Percentiles rank a stretch among this genome's conserved stretches.
Conservation (phyloP, 1,140 invertebrate genomes). For the Physella acuta region DNA sequence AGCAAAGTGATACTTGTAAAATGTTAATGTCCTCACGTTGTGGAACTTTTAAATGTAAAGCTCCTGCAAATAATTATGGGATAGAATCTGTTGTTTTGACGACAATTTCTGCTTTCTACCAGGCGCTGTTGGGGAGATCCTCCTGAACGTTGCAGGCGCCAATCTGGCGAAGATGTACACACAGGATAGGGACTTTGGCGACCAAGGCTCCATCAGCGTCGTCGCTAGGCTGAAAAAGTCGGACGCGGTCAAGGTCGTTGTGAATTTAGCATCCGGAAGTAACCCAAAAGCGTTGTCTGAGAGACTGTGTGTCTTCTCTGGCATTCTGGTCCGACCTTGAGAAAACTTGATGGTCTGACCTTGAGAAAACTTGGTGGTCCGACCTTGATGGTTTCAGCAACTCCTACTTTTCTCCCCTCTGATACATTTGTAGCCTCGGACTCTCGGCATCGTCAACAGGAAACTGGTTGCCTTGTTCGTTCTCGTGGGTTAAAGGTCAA, state of each 20-base stretch:
- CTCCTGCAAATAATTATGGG: no score
- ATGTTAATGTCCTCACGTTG: no score
- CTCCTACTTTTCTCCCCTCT: background rate
- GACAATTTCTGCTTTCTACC: background rate
- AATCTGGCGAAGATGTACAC: conserved; percentile 18
- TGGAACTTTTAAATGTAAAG: no score
- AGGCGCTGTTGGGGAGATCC: conserved; percentile 15
- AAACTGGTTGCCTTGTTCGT: background rate
- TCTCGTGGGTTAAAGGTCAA: background rate
- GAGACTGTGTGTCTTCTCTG: conserved; percentile 13
- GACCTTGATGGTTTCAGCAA: no score
- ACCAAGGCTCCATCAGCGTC: background rate
- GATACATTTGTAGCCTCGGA: background rate
- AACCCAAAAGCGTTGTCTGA: conserved; percentile 8
- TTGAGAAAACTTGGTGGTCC: background rate
- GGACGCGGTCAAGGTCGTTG: conserved; percentile 7
- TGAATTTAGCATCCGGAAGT: background rate
- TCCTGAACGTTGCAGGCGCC: background rate
- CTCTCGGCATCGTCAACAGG: background rate
- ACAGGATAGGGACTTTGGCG: conserved; percentile 20
- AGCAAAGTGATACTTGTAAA: no score
- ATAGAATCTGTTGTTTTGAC: no score
- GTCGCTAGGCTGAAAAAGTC: background rate
- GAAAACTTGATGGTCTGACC: background rate
- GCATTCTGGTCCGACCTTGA: background rate